Evolutionary conservation across 2,113 vertebrate species (phyloP).

Genomic region (Pitta sordida): DNA sequence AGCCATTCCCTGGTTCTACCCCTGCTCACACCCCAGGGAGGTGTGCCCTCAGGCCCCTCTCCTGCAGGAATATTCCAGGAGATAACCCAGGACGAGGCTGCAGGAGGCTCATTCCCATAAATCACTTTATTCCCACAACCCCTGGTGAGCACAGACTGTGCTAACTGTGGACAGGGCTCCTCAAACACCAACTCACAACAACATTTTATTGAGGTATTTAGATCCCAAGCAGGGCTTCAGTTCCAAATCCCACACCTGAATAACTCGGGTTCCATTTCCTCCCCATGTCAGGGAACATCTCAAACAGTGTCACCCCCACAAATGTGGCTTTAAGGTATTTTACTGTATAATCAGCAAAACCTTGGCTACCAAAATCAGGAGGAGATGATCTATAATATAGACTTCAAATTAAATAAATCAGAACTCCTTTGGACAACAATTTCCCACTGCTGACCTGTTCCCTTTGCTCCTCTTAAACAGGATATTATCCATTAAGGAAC

Average conservation of each 20-base stretch:
- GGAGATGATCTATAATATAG: background rate
- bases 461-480: background rate
- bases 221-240: background rate
- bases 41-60: background rate
- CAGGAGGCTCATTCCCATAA: background rate
- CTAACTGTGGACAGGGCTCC: rapidly evolving
- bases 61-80: background rate
- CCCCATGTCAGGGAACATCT: rapidly evolving
- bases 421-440: background rate
- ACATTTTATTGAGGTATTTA: background rate
- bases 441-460: background rate
- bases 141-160: rapidly evolving
- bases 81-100: background rate
- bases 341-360: background rate
- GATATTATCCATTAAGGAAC: background rate
- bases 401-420: background rate
- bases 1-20: background rate
- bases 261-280: background rate
- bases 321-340: background rate
- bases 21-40: rapidly evolving
- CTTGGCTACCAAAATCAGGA: background rate
- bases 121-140: background rate
- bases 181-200: background rate
- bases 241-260: background rate
- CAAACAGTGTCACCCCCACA: background rate